Conservation (phyloP, 2,113 vertebrate species). For the Cephalopholis sonnerati region DNA sequence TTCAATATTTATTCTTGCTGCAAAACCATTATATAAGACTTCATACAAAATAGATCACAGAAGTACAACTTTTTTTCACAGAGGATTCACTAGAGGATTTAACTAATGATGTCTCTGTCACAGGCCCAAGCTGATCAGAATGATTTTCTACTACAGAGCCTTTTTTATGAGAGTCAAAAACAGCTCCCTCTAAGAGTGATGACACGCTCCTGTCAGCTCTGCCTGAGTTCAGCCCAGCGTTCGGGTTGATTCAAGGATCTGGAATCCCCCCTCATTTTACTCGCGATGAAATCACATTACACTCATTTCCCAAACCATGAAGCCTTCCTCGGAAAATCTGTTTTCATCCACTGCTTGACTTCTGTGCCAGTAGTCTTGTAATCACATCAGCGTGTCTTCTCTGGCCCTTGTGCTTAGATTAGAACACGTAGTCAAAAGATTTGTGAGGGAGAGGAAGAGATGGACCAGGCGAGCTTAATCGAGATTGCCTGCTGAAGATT, state of each 20-base stretch:
- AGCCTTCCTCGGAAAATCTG: slow-evolving; percentile 55
- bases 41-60: not conserved
- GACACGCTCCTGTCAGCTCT: slow-evolving; percentile 24
- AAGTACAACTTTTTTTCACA: not conserved
- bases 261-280: slow-evolving; percentile 40
- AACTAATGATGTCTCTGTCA: slow-evolving; percentile 15
- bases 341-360: slow-evolving; percentile 36
- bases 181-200: slow-evolving; percentile 1
- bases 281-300: slow-evolving; percentile 31
- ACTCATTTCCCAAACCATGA: slow-evolving; percentile 27
- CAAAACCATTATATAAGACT: not conserved
- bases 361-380: slow-evolving; percentile 48
- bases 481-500: slow-evolving; percentile 27
- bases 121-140: slow-evolving; percentile 7
- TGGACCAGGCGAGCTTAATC: slow-evolving; percentile 38
- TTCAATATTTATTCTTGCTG: slow-evolving; percentile 2
- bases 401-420: slow-evolving; percentile 40
- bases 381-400: slow-evolving; percentile 44
- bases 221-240: slow-evolving; percentile 1
- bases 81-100: slow-evolving; percentile 1
- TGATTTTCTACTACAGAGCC: slow-evolving; percentile 15
- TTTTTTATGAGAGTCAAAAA: not conserved
- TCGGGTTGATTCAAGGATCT: slow-evolving; percentile 35
- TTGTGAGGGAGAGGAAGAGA: slow-evolving; percentile 38
- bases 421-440: slow-evolving; percentile 41